Evolutionary conservation across 2,797 vertebrate species (phyloP).

Genomic region (Artibeus lituratus): DNA sequence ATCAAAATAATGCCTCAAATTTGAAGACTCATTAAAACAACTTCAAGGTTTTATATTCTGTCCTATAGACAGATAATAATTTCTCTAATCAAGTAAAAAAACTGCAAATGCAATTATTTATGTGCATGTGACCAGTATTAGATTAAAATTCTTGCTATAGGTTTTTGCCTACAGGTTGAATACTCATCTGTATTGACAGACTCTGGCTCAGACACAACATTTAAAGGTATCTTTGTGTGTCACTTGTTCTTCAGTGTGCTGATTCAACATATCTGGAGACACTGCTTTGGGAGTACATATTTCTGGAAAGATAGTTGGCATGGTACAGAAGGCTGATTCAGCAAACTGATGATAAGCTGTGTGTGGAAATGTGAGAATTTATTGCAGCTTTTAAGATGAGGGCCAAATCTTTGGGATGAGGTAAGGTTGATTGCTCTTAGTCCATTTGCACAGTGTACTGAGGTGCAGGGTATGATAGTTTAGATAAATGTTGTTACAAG

Average conservation of each 20-base stretch:
- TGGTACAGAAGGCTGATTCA: conserved; percentile 59
- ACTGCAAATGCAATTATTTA: background rate
- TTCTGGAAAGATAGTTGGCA: conserved; percentile 61
- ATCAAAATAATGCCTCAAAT: background rate
- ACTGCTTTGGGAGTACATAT: conserved; percentile 51
- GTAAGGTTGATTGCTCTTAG: conserved; percentile 48
- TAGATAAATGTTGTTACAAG: conserved; percentile 15
- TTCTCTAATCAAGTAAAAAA: background rate
- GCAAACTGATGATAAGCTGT: conserved; percentile 53
- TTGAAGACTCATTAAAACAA: background rate
- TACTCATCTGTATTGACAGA: background rate
- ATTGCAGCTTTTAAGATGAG: conserved; percentile 71
- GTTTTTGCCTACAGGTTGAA: background rate
- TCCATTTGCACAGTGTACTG: background rate
- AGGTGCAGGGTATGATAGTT: background rate
- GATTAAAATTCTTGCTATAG: background rate
- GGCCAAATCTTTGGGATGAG: conserved; percentile 51
- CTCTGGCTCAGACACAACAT: background rate
- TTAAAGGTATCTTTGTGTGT: background rate
- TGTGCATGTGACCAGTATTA: background rate
- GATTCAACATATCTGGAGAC: conserved; percentile 46
- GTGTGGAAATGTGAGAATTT: conserved; percentile 55
- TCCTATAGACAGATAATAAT: background rate
- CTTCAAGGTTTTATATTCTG: background rate
- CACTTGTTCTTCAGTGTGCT: conserved; percentile 38